Conservation (phyloP, 1,140 invertebrate genomes). For the Brachionus asplanchnoidis region DNA sequence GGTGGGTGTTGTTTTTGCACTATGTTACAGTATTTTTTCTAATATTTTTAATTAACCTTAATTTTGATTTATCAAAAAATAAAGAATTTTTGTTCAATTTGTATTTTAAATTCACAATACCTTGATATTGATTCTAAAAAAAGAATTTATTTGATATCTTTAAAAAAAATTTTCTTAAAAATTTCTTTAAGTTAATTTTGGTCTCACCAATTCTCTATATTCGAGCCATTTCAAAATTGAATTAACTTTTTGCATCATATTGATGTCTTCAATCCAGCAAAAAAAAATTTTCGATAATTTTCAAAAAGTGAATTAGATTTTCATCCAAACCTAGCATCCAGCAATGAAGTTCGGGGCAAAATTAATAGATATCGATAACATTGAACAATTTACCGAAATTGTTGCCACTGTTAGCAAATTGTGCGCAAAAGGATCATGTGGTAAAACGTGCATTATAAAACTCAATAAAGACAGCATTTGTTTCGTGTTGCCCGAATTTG, state of each 20-base stretch:
- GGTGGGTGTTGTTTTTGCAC: too few species aligned
- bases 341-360: neutral
- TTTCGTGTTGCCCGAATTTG: neutral
- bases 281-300: neutral
- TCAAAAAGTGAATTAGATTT: neutral
- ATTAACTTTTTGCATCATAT: neutral
- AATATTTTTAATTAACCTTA: too few species aligned
- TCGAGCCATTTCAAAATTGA: neutral
- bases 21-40: too few species aligned
- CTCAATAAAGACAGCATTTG: neutral
- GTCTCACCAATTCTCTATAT: neutral
- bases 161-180: too few species aligned
- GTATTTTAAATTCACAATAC: too few species aligned
- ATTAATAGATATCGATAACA: neutral
- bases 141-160: too few species aligned
- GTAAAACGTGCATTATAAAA: neutral
- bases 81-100: too few species aligned
- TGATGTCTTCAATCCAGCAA: neutral
- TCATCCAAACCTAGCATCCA: neutral
- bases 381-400: constrained; percentile 1
- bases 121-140: too few species aligned
- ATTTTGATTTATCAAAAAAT: too few species aligned
- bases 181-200: neutral
- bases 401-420: neutral
- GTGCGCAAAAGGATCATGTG: neutral